phyloP scores from a whole-genome alignment of 2,113 vertebrate genomes.

The Atrichornis clamosus region DNA sequence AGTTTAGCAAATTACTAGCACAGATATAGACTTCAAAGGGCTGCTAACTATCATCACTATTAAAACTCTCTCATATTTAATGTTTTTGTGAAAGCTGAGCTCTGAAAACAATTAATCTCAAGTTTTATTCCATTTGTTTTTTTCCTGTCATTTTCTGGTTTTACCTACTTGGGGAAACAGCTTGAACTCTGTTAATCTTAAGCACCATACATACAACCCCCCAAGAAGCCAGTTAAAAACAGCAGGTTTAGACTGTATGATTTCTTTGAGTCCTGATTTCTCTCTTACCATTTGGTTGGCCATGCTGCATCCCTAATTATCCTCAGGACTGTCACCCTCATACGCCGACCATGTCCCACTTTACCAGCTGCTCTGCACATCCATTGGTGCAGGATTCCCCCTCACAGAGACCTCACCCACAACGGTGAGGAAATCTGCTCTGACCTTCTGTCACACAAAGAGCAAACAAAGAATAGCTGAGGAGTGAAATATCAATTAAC shows the following conservation, averaged over 20 bases:
- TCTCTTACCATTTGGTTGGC: neutral
- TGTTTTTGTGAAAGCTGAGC: neutral
- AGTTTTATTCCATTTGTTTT: neutral
- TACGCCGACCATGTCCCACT: accelerated
- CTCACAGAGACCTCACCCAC: neutral
- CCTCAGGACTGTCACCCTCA: neutral
- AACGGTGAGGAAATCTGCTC: neutral
- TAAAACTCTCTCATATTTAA: neutral
- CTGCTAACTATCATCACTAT: neutral
- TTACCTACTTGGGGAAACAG: neutral
- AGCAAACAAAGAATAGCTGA: neutral
- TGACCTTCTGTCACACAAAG: neutral
- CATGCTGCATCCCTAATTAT: neutral
- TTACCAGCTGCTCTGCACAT: neutral
- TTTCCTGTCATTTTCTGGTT: neutral
- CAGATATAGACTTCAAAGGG: neutral
- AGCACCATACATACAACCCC: neutral
- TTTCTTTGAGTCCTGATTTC: neutral
- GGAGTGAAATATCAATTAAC: conserved; percentile 10
- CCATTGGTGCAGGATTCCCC: neutral
- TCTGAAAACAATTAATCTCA: neutral
- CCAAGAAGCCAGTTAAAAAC: neutral
- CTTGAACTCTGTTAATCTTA: neutral
- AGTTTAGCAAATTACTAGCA: neutral
- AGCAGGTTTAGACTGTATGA: neutral